Base-by-base conservation (phyloP, 2,888 invertebrate species). In the Dorcus parallelipipedus region DNA sequence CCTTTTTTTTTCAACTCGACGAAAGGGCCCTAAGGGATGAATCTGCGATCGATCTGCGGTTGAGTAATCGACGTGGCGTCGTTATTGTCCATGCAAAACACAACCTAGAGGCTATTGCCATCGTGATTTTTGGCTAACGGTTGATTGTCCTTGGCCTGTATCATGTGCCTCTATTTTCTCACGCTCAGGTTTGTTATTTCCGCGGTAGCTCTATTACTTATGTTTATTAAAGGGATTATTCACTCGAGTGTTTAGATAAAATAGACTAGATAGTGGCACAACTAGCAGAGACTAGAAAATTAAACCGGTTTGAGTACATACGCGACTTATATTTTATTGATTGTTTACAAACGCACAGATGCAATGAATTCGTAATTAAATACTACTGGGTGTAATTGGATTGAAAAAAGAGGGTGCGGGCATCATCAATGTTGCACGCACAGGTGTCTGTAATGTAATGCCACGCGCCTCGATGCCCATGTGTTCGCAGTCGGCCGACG, bases 121-220 rank as follows among this genome's bases (percentile, higher is more conserved):
- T 33, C 26, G 26, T 33, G 42, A 54, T 56, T 60, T 60, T 63
- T 61, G 56, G 63, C 64, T 71, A 71, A 71, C 71, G 69, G 69
- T 69, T 63, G 64, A 58, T 66, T 68, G 69, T 69, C 71, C 71
- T 71, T 71, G 71, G 66, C 69, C 69, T 64, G 64, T 65, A 69
- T 69, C 64, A 67, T 64, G 54, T 56, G 60, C 62, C 52, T 53
- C 62, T 63, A 61, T 60, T 59, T 60, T 58, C 60, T 53, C 59
- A 53, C 55, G 50, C 41, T 54, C 54, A 42, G 49, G 52, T 40
- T 20, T 17, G 49, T 42, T 52, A 48, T 59, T 59, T 54, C 56
- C 54, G 59, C 54, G 52, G 20, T 55, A 49, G 47, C 52, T 61
- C 51, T 51, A 45, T 58, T 59, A 61, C 49, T 51, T 49, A 45